A percentile compares a stretch with the other conserved stretches of the same genome.
Evolutionary conservation across 2,888 invertebrate genomes (phyloP).

Genomic region (Craniophora ligustri): DNA sequence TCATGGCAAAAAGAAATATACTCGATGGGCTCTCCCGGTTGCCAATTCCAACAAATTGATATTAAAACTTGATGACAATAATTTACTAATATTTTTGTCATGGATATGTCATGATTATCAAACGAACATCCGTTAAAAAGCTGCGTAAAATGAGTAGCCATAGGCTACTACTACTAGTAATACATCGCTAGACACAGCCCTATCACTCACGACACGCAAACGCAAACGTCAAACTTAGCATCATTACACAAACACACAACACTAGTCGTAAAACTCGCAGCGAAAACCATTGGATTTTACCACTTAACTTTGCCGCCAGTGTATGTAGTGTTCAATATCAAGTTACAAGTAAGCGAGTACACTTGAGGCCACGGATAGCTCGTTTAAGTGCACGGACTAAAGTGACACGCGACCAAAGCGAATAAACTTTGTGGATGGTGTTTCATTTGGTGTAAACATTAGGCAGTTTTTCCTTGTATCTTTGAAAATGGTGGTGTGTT

Average conservation of each 20-base stretch:
- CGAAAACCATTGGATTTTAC: conserved; percentile 40
- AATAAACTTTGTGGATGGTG: conserved; percentile 43
- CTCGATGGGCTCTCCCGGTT: no score
- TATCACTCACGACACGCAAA: conserved; percentile 3
- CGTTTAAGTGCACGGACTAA: conserved; percentile 52
- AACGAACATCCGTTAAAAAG: no score
- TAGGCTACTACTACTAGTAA: no score
- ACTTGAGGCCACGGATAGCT: conserved; percentile 50
- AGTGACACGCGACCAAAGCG: conserved; percentile 45
- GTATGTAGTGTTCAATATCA: conserved; percentile 51
- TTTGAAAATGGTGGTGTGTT: not conserved
- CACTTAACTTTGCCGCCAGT: conserved; percentile 42
- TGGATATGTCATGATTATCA: no score
- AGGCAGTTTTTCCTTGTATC: conserved; percentile 10
- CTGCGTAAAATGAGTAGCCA: no score
- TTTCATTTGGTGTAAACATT: conserved; percentile 39
- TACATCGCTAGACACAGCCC: no score
- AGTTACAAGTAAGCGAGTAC: conserved; percentile 55
- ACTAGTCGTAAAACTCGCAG: conserved; percentile 11
- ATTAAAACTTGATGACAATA: no score
- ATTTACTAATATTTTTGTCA: no score
- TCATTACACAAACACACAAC: conserved; percentile 14
- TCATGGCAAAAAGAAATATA: no score
- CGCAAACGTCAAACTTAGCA: not conserved
- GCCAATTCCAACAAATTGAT: no score